Evolutionary conservation across 2,888 invertebrate genomes (phyloP).

Genomic region (Sepioteuthis lessoniana): DNA sequence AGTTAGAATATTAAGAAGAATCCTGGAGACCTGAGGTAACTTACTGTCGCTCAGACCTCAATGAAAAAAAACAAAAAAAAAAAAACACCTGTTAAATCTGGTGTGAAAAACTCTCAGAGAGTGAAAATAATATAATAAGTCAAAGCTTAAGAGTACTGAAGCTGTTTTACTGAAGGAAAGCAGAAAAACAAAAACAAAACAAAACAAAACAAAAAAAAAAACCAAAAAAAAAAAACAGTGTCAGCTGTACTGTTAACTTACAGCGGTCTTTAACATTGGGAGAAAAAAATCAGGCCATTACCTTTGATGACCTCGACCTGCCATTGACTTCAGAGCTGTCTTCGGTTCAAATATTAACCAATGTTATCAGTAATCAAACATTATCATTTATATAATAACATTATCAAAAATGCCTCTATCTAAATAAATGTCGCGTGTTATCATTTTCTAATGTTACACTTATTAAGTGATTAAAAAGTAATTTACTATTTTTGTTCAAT

Average conservation of each 20-base stretch:
- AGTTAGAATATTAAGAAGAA: too few species aligned
- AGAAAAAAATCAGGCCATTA: not conserved
- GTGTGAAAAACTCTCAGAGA: too few species aligned
- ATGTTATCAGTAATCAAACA: constrained; percentile 1
- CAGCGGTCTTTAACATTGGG: not conserved
- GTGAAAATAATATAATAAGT: too few species aligned
- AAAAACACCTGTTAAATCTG: too few species aligned
- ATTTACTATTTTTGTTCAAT: too few species aligned
- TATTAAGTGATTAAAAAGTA: not conserved
- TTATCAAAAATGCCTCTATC: not conserved
- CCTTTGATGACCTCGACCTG: not conserved
- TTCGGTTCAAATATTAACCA: not conserved
- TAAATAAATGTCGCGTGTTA: not conserved
- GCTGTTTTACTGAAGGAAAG: not conserved
- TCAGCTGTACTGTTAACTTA: not conserved
- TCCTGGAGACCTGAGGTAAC: too few species aligned
- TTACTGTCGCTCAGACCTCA: too few species aligned
- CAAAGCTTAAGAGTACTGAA: not conserved
- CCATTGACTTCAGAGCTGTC: not conserved
- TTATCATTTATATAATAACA: not conserved
- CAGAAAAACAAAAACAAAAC: not conserved
- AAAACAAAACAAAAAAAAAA: not conserved
- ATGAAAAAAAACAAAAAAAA: too few species aligned
- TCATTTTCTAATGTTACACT: not conserved
- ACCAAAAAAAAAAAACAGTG: not conserved